Conservation (phyloP, 1,140 invertebrate genomes). For the Drosophila mayri region DNA sequence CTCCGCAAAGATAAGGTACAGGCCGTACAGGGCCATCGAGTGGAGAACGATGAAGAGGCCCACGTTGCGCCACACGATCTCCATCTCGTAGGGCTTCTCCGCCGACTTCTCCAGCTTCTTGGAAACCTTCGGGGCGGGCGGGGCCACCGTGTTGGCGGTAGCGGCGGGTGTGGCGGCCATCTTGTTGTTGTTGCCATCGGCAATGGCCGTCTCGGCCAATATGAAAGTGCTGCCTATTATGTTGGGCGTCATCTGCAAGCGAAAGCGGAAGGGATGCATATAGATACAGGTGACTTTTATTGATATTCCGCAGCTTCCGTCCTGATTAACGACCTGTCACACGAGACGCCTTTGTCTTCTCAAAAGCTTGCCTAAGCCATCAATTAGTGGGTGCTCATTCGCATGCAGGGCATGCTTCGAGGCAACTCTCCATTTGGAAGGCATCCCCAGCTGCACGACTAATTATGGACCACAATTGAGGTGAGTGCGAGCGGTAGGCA, state of each 20-base stretch:
- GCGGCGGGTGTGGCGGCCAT: conserved; percentile 52
- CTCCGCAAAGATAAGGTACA: conserved; percentile 88
- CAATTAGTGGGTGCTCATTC: conserved; percentile 49
- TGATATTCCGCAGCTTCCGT: conserved; percentile 48
- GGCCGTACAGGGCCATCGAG: conserved; percentile 88
- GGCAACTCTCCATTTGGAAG: conserved; percentile 50
- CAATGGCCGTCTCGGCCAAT: conserved; percentile 77
- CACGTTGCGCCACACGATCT: conserved; percentile 92
- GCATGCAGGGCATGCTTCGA: conserved; percentile 48
- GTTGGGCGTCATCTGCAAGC: conserved; percentile 81
- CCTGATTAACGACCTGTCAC: conserved; percentile 73
- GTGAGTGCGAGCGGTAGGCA: conserved; percentile 25
- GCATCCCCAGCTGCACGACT: conserved; percentile 63
- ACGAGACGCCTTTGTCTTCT: conserved; percentile 35
- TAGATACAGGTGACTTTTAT: conserved; percentile 9
- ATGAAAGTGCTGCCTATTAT: conserved; percentile 83
- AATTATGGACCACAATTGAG: conserved; percentile 73
- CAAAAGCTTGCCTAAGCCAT: conserved; percentile 45
- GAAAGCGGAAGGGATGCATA: conserved; percentile 14
- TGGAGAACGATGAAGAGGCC: conserved; percentile 89
- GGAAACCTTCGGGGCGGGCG: conserved; percentile 12
- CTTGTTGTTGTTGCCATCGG: conserved; percentile 79
- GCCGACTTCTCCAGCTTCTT: conserved; percentile 38
- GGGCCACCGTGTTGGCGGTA: conserved; percentile 25
- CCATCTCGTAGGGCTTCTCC: conserved; percentile 60